Conservation (phyloP, 2,797 vertebrate species). For the Sebastolobus alascanus region DNA sequence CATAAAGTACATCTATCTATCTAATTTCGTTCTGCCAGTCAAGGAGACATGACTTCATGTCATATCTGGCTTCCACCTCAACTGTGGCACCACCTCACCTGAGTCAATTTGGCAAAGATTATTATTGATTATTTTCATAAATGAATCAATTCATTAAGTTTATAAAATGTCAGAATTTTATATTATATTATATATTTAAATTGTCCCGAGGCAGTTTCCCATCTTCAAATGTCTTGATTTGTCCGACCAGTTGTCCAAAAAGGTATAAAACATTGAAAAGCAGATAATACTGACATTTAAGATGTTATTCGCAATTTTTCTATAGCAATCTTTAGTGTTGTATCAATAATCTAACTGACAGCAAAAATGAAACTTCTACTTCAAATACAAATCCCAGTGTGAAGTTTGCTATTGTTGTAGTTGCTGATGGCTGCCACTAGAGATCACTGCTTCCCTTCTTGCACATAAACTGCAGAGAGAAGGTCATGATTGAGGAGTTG, state of each 20-base stretch:
- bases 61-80: background rate
- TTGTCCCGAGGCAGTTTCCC: too few species aligned
- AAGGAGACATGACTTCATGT: background rate
- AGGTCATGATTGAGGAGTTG: background rate
- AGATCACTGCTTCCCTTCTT: background rate
- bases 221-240: too few species aligned
- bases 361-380: background rate
- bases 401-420: background rate
- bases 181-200: too few species aligned
- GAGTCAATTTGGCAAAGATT: background rate
- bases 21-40: background rate
- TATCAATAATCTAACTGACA: background rate
- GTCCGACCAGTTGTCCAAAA: too few species aligned
- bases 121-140: background rate
- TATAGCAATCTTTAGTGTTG: background rate
- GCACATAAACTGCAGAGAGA: background rate
- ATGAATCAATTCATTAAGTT: background rate
- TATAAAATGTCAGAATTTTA: too few species aligned
- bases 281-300: too few species aligned
- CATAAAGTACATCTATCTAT: too few species aligned
- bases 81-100: background rate
- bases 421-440: constrained; percentile 14
- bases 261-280: too few species aligned
- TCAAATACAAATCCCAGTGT: background rate
- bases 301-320: too few species aligned